Evolutionary conservation across 2,888 invertebrate species (phyloP), one percentile per base, ranked within the genome.

Genomic region (Acanthoscelides obtectus): DNA sequence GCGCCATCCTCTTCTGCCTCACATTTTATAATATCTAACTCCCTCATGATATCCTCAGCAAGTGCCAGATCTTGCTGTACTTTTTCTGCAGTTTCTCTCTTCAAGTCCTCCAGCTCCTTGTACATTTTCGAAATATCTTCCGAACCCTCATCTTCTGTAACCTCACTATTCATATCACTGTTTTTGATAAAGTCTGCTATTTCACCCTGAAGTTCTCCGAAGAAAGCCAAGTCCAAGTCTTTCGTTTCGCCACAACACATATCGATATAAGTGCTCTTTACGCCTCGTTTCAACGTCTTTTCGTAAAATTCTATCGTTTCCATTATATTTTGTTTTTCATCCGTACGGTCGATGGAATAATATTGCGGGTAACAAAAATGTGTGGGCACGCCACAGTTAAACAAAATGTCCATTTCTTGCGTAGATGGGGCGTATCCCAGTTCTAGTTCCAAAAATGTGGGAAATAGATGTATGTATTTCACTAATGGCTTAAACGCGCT

Each of bases 381-480:
- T 27, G 78, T 72, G 3, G 79, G 78, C 22, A 77, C 71, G n/a
- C 73, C 69, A 68, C 71, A 73, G 20, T 76, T 73, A 65, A 72
- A 25, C 20, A 76, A 71, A 17, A 71, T 21, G 22, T 78, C 74
- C 76, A 80, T 79, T 75, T 83, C 82, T n/a, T 68, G 69, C 0
- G 77, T 71, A 68, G 77, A 81, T 25, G 83, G 82, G n/a, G 79
- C 81, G n/a, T 79, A 67, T 77, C 87, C 88, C 78, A 69, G 74
- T 86, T 89, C 89, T 74, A 89, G 84, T 84, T 87, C 88, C 74
- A 80, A 82, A 85, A 88, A 89, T 76, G 84, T 83, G 80, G 89
- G 89, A 81, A 82, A 87, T 81, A 88, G 86, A 85, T 88, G 86
- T 77, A 85, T 78, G 81, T 85, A 86, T 81, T 81, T 68, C 65